Conservation (phyloP, 2,888 invertebrate genomes). For the Coelopa pilipes region DNA sequence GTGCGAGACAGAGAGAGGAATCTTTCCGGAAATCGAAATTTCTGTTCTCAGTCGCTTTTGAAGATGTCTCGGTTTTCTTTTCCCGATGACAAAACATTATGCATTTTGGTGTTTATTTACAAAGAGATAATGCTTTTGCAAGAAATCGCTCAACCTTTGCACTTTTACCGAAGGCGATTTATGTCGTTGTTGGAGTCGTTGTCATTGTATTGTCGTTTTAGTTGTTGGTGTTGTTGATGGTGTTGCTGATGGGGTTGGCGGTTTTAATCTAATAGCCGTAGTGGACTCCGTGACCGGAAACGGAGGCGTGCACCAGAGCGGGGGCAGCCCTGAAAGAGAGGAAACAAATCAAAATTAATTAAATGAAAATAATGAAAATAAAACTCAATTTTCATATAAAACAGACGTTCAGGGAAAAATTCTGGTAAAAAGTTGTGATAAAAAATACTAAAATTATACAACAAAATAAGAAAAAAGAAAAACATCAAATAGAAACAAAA, state of each 20-base stretch:
- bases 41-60: too few relatives aligned
- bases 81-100: too few relatives aligned
- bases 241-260: slow-evolving; percentile 24
- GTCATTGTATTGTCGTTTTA: slow-evolving; percentile 38
- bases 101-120: too few relatives aligned
- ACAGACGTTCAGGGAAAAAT: too few relatives aligned
- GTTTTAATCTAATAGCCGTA: slow-evolving; percentile 60
- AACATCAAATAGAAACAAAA: neutral
- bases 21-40: neutral
- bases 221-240: slow-evolving; percentile 37
- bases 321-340: slow-evolving; percentile 63
- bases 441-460: too few relatives aligned
- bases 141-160: slow-evolving; percentile 9
- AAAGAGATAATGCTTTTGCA: too few relatives aligned
- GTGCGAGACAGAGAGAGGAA: neutral
- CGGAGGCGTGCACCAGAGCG: slow-evolving; percentile 65
- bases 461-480: neutral
- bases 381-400: too few relatives aligned
- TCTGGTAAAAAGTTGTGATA: too few relatives aligned
- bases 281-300: slow-evolving; percentile 65
- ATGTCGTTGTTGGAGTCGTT: slow-evolving; percentile 32
- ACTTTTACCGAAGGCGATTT: neutral
- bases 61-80: too few relatives aligned
- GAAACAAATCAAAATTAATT: too few relatives aligned
- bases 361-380: too few relatives aligned